phyloP scores from a whole-genome alignment of 2,888 invertebrate species.

The Abrostola tripartita region DNA sequence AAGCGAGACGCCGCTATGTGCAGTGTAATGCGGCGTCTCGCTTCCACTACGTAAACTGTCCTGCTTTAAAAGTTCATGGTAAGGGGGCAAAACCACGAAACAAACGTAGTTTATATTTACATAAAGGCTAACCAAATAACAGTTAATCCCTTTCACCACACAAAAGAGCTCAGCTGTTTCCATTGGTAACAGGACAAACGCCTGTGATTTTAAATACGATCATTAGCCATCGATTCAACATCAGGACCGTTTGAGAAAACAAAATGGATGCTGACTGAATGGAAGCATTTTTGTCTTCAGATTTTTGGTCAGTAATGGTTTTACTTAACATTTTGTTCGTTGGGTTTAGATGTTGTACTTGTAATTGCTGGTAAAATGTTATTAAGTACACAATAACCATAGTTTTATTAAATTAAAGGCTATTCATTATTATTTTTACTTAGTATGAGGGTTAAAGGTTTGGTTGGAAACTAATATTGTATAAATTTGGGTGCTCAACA shows the following conservation, averaged over 20 bases:
- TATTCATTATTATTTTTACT: no score
- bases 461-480: no score
- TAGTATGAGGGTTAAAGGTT: no score
- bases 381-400: not conserved
- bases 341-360: not conserved
- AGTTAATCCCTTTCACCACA: conserved; percentile 36
- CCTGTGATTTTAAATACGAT: conserved; percentile 63
- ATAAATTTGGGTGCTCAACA: no score
- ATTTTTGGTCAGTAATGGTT: not conserved
- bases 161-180: conserved; percentile 40
- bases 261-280: conserved; percentile 29
- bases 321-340: not conserved
- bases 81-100: conserved; percentile 24
- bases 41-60: no score
- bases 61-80: no score
- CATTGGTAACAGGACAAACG: conserved; percentile 50
- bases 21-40: no score
- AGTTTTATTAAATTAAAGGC: no score
- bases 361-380: not conserved
- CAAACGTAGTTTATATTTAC: conserved; percentile 41
- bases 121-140: conserved; percentile 47
- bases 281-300: conserved; percentile 1
- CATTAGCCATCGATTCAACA: conserved; percentile 55
- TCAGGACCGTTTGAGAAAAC: conserved; percentile 54
- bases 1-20: no score